Conservation (phyloP, 2,888 invertebrate species). For the Imbricaverruca yamaguchii region DNA sequence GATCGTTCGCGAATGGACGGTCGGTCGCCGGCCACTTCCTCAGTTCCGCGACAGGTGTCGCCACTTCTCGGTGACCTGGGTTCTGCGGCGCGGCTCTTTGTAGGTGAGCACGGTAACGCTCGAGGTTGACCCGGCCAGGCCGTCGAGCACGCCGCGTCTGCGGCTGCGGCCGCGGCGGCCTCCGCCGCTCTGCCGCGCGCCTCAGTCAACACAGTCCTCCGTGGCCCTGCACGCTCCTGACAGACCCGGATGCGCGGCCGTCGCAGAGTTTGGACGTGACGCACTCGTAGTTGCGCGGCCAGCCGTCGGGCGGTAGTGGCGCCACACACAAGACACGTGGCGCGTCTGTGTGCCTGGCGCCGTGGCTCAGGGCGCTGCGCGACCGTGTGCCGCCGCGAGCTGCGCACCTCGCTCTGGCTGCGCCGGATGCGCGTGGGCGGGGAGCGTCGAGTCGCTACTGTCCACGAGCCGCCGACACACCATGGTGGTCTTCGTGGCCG, state of each 20-base stretch:
- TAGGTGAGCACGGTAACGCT: neutral
- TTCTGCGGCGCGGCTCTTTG: neutral
- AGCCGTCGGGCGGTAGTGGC: neutral
- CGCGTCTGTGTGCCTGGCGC: conserved; percentile 10
- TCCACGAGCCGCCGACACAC: neutral
- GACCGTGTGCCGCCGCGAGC: neutral
- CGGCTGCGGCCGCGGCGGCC: neutral
- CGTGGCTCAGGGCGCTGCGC: neutral
- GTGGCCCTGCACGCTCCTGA: neutral
- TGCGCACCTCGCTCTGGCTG: neutral
- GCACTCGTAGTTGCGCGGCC: conserved; percentile 1
- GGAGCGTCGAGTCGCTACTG: conserved; percentile 10
- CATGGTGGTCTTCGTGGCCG: neutral
- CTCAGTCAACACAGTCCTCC: neutral
- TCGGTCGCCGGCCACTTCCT: no score
- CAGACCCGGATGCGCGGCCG: conserved; percentile 6
- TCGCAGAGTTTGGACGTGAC: conserved; percentile 4
- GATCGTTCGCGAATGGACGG: neutral
- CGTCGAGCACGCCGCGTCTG: neutral
- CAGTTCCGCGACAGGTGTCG: neutral
- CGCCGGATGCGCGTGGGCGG: conserved; percentile 5
- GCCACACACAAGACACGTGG: neutral
- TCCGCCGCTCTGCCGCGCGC: neutral
- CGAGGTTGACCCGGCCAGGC: neutral
- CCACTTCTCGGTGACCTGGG: conserved; percentile 13